Conservation (phyloP, 2,113 vertebrate species). For the Glareola pratincola region DNA sequence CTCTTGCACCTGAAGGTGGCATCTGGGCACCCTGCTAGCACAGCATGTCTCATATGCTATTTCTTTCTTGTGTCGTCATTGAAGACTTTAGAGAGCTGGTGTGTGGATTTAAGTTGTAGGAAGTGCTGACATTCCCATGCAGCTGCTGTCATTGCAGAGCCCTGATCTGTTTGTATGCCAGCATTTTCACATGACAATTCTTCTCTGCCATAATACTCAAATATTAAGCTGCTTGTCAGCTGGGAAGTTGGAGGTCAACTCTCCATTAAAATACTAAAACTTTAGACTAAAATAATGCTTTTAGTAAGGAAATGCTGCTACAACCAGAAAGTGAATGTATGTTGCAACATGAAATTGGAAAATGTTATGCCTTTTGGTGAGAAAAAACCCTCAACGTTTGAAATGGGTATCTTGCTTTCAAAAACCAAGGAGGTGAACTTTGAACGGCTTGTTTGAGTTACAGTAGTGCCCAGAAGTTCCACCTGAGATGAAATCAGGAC, state of each 20-base stretch:
- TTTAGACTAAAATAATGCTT: not conserved
- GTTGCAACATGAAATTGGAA: not conserved
- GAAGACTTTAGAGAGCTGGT: conserved; percentile 16
- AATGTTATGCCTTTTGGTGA: not conserved
- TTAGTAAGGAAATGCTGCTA: not conserved
- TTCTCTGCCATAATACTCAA: not conserved
- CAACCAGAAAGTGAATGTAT: not conserved
- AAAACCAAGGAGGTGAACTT: not conserved
- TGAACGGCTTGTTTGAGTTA: not conserved
- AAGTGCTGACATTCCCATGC: conserved; percentile 41
- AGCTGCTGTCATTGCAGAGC: conserved; percentile 39
- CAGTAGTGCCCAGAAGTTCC: not conserved
- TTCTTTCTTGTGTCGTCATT: conserved; percentile 37
- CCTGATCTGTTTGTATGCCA: not conserved
- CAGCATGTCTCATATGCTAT: conserved; percentile 36
- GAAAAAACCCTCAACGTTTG: not conserved
- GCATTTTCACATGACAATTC: conserved; percentile 29
- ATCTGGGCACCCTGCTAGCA: conserved; percentile 44
- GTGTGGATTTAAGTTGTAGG: conserved; percentile 53
- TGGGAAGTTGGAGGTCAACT: not conserved
- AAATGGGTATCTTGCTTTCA: not conserved
- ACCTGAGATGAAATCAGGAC: not conserved
- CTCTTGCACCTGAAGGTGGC: conserved; percentile 41
- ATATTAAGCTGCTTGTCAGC: conserved; percentile 11
- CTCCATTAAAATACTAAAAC: not conserved